phyloP scores from a whole-genome alignment of 2,113 vertebrate species.

The Euleptes europaea region DNA sequence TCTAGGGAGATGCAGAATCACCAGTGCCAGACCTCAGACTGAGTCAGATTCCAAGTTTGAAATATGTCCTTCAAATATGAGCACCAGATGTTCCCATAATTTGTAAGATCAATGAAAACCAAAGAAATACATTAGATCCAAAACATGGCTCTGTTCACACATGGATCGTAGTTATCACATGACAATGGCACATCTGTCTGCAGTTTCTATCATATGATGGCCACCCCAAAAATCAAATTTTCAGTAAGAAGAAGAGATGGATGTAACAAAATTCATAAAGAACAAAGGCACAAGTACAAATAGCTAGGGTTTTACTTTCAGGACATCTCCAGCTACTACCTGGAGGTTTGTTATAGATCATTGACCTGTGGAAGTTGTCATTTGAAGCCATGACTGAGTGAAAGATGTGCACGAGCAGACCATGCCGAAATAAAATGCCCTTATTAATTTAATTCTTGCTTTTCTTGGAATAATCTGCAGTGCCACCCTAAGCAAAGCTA shows the following conservation, averaged over 20 bases:
- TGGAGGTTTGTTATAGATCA: no score
- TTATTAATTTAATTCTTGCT: no score
- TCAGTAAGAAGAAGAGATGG: not conserved
- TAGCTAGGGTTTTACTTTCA: not conserved
- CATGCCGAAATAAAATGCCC: no score
- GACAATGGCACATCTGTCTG: not conserved
- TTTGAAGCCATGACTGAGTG: no score
- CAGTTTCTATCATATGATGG: not conserved
- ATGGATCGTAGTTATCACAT: not conserved
- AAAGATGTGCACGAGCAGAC: no score
- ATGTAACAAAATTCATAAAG: not conserved
- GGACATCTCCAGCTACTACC: no score
- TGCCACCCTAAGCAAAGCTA: no score
- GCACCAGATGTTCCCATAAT: slow-evolving; percentile 1
- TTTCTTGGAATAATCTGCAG: no score
- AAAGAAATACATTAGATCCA: not conserved
- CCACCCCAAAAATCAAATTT: not conserved
- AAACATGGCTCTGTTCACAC: not conserved
- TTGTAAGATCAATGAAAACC: not conserved
- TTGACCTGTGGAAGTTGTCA: no score
- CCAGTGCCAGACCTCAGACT: not conserved
- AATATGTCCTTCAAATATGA: not conserved
- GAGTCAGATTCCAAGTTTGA: slow-evolving; percentile 19
- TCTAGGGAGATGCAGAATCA: slow-evolving; percentile 1
- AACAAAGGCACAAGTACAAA: not conserved